Evolutionary conservation across 2,113 vertebrate species (phyloP), one percentile per base, ranked within the genome.

Genomic region (Abramis brama): DNA sequence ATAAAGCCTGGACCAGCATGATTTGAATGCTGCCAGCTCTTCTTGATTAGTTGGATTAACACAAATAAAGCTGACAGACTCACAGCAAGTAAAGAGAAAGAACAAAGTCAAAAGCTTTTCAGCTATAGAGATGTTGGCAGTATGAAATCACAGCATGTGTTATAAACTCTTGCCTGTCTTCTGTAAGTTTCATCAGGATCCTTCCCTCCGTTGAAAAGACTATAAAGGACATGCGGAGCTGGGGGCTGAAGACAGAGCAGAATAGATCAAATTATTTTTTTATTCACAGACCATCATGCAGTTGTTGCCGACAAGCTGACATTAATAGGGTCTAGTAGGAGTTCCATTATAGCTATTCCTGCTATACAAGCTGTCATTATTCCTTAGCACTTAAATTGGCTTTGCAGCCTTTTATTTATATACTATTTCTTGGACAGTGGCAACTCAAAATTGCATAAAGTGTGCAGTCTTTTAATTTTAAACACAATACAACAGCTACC

Each of bases 201-300:
- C 95, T 89, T 30, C 96, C 98, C 87, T 96, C 92, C 21, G 96
- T 98, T 30, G 98, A 99, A 90, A 99, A 99, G 30, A 99, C 97
- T 15, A 99, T 99, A 86, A 99, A 99, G 71, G 98, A 99, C 97
- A 99, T 99, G 90, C 98, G 96, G 84, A 99, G 94, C 93, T 99
- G 98, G 85, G 98, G 98, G 90, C 98, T 99, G 88, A 47, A 77
- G 25, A 47, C 21, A 85, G 27, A 86, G 15, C 23, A 10, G 33
- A 36, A 39, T 21, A 62, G n/a, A 64, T 5, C 25, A 71, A 60
- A 66, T 52, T 45, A 0, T 39, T 25, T 23, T 2, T 45, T 39
- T 39, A 17, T 64, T 45, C 4, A 3, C 17, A 30, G 5, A 66
- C 36, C 23, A n/a, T 13, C 6, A 36, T 27, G 11, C n/a, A 47